Base-by-base conservation (phyloP, 2,113 vertebrate species). In the Podarcis cretensis region DNA sequence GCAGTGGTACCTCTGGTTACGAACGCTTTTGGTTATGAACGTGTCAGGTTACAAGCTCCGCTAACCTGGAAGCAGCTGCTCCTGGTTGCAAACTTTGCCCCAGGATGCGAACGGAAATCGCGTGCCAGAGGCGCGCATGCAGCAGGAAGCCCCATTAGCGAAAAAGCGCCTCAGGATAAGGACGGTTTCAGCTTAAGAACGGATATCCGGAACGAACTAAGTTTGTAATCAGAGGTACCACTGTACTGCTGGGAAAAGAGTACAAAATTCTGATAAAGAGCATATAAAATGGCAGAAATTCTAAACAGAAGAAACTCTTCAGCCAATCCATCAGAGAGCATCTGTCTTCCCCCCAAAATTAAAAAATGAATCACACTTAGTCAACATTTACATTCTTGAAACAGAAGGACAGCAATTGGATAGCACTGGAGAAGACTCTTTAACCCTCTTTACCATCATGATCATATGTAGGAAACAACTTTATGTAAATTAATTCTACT, bases 401-500 rank as follows among this genome's bases (percentile, higher is more conserved):
- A 0, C 82, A 88, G 90, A 89, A 91, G 89, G 84, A 25, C 10
- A 81, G 74, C 76, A 93, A 89, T 20, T 86, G 91, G 90, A 91
- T 74, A 93, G 86, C 54, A 80, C 23, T 89, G 18, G 40, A 57
- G 76, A 81, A 81, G 78, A 89, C 77, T 87, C 3, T 0, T 88
- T 94, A 92, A 90, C 69, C 0, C 1, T 87, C 90, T 80, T 88
- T 91, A 89, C 82, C 90, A 88, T 93, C 1, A 1, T 88, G 89
- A 85, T 48, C 32, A 59, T 68, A 80, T 59, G 32, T 4, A 92
- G 81, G 91, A 93, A 91, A 91, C 79, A 94, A 90, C 93, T 59
- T 95, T 92, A 95, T 91, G 69, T 76, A 74, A 94, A 95, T 94
- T 92, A 90, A 93, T 93, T 75, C 87, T 94, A 63, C 90, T 89